A percentile compares a stretch with the other conserved stretches of the same genome.
phyloP scores from a whole-genome alignment of 2,888 invertebrate species.

The Agrochola lota region DNA sequence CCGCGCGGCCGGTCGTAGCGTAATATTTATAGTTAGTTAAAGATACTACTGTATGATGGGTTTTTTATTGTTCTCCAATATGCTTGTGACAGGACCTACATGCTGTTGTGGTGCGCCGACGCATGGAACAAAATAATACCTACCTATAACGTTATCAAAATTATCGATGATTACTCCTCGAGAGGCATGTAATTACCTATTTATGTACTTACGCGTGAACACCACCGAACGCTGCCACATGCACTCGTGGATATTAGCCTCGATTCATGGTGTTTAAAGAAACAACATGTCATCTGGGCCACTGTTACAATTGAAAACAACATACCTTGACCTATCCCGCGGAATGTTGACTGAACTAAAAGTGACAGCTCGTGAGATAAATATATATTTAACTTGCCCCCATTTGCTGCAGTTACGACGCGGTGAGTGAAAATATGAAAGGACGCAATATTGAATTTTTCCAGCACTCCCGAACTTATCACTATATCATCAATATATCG shows the following conservation, averaged over 20 bases:
- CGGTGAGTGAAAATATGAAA: not conserved
- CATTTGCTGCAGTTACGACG: slow-evolving; percentile 7
- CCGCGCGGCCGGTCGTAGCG: not conserved
- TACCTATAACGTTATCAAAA: not conserved
- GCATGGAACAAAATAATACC: not conserved
- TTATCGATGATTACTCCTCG: not conserved
- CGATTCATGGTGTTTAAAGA: no score
- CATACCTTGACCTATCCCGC: slow-evolving; percentile 3
- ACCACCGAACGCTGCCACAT: not conserved
- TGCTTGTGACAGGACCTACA: not conserved
- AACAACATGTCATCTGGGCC: no score
- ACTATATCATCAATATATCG: not conserved
- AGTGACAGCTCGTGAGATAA: slow-evolving; percentile 1
- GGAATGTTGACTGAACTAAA: slow-evolving; percentile 12
- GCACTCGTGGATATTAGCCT: not conserved
- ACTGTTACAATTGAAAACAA: not conserved
- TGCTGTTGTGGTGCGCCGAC: not conserved
- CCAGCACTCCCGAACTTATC: not conserved
- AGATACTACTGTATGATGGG: not conserved
- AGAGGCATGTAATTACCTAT: not conserved
- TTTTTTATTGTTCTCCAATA: not conserved
- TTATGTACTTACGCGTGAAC: not conserved
- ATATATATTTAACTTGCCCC: slow-evolving; percentile 25
- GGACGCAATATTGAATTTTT: not conserved
- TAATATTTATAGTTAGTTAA: slow-evolving; percentile 7